phyloP scores from a whole-genome alignment of 2,888 invertebrate species.

The Synergus itoensis region DNA sequence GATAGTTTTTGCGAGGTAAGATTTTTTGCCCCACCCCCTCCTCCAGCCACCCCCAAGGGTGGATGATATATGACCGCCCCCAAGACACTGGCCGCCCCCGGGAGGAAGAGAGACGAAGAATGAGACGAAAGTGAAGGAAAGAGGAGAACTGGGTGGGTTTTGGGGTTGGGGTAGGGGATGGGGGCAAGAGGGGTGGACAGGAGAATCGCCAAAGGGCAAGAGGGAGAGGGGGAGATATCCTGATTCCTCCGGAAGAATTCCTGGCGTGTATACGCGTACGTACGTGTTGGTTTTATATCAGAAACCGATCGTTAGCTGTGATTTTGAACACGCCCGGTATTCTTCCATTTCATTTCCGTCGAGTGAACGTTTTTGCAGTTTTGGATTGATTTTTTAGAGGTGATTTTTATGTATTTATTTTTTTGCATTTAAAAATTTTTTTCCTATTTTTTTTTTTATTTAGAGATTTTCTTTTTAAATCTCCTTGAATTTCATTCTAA shows the following conservation, averaged over 20 bases:
- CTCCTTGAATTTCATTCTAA: too few species aligned
- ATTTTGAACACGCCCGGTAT: conserved; percentile 54
- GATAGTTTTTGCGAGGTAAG: conserved; percentile 76
- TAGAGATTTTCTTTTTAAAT: too few species aligned
- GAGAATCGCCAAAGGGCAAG: conserved; percentile 46
- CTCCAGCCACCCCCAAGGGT: conserved; percentile 65
- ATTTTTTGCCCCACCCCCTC: conserved; percentile 59
- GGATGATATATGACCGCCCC: conserved; percentile 77
- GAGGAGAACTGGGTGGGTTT: conserved; percentile 47
- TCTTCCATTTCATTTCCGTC: conserved; percentile 25
- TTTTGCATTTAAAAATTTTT: too few species aligned
- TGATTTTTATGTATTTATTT: background rate
- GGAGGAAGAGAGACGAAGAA: conserved; percentile 59
- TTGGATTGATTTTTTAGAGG: background rate
- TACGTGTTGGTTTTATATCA: conserved; percentile 57
- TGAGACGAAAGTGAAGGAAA: conserved; percentile 50
- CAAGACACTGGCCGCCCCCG: conserved; percentile 75
- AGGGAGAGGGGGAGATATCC: conserved; percentile 63
- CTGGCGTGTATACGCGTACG: conserved; percentile 59
- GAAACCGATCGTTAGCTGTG: conserved; percentile 57
- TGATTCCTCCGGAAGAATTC: conserved; percentile 71
- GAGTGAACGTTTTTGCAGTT: background rate
- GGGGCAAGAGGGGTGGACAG: conserved; percentile 33
- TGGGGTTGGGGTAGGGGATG: conserved; percentile 54
- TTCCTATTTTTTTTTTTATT: too few species aligned